A percentile compares a stretch with the other conserved stretches of the same genome.
Evolutionary conservation across 2,888 invertebrate species (phyloP).

Genomic region (Caenorhabditis doughertyi): DNA sequence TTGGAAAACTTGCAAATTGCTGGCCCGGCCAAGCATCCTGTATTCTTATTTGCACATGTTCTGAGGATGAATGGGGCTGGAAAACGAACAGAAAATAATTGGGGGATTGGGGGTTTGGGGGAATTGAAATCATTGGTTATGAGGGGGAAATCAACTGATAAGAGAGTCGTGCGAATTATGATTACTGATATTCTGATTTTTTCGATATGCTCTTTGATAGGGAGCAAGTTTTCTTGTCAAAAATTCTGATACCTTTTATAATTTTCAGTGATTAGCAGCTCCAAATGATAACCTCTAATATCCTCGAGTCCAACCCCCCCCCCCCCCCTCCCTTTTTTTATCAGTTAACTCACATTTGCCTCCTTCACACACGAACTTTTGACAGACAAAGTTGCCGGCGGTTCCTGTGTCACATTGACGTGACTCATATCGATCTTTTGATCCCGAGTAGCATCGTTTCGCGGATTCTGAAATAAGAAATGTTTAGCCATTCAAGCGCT

Average conservation of each 20-base stretch:
- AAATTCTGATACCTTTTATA: too few species aligned
- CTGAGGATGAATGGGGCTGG: conserved; percentile 78
- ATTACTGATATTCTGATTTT: too few species aligned
- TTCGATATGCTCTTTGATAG: too few species aligned
- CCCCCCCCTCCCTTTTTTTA: too few species aligned
- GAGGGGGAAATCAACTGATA: not conserved
- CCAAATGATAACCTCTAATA: too few species aligned
- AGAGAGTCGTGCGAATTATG: not conserved
- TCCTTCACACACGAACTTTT: conserved; percentile 80
- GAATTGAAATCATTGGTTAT: not conserved
- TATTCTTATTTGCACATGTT: conserved; percentile 77
- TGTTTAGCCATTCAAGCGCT: too few species aligned
- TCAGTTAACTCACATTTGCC: conserved; percentile 76
- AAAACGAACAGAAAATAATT: conserved; percentile 27
- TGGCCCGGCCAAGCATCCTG: conserved; percentile 79
- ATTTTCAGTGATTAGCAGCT: too few species aligned
- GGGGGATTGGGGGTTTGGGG: not conserved
- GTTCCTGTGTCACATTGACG: conserved; percentile 77
- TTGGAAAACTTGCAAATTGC: conserved; percentile 79
- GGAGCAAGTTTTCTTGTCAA: too few species aligned
- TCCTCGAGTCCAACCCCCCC: too few species aligned
- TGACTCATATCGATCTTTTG: conserved; percentile 74
- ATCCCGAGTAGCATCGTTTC: conserved; percentile 77
- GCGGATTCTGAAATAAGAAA: conserved; percentile 70
- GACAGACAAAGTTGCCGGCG: conserved; percentile 77